Base-by-base conservation (phyloP, 2,113 vertebrate genomes). In the Ia io region DNA sequence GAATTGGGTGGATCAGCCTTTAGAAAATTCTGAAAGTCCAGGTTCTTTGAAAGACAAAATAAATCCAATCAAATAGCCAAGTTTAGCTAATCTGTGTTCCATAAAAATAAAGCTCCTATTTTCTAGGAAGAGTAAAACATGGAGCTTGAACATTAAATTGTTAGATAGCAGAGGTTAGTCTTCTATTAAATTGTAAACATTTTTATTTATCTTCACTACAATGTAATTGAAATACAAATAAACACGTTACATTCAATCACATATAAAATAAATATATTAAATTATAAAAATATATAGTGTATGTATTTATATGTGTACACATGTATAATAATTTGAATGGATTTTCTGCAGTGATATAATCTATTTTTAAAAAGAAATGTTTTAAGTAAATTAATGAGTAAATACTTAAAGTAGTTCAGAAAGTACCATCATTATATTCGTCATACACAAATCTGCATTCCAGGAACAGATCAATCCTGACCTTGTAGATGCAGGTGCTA, bases 41-140 rank as follows among this genome's bases (percentile, higher is more conserved):
- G 9, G 51, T 63, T 49, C 3, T 94, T 92, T 95, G 82, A 95
- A 95, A 94, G 87, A 90, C 77, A 71, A 84, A 95, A 96, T 9
- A 70, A 56, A 82, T 3, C 22, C n/a, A 84, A 59, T 87, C 86
- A 79, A 63, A 67, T 5, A 91, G 51, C 40, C 49, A 92, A 71
- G 3, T 56, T 76, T 76, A 77, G 53, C 65, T 79, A 67, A 74
- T 90, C 8, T 90, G 9, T 90, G 18, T 32, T 79, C 61, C 90
- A 13, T 47, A 82, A 30, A 87, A 20, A 59, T 82, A 84, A 84
- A 56, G 23, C 49, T 91, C 44, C 35, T 71, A 0, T 73, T 96
- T 96, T 93, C 71, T 76, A 93, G 40, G 37, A 88, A 70, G 47
- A 86, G 9, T 53, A 13, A 84, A 78, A 89, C 91, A 74, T 53